Conservation (phyloP, 2,888 invertebrate species). For the Lagria hirta region DNA sequence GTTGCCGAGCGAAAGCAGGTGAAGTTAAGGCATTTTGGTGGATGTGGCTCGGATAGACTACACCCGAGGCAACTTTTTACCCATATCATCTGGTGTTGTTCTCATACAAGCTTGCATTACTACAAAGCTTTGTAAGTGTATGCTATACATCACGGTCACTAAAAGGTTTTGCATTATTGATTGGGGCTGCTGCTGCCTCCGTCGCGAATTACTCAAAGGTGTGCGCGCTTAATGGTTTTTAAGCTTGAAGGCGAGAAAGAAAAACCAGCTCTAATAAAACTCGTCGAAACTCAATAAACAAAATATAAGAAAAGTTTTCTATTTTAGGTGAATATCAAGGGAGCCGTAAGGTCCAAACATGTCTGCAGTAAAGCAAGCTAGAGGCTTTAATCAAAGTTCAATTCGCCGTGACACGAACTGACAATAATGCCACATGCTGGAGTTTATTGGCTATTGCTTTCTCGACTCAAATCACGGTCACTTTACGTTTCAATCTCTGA, state of each 20-base stretch:
- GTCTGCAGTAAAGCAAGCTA: slow-evolving; percentile 38
- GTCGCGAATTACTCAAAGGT: slow-evolving; percentile 19
- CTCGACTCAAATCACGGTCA: slow-evolving; percentile 17
- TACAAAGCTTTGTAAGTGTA: slow-evolving; percentile 23
- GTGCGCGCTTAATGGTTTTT: slow-evolving; percentile 20
- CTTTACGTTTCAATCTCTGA: slow-evolving; percentile 13
- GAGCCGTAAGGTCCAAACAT: slow-evolving; percentile 42
- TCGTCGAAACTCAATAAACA: slow-evolving; percentile 29
- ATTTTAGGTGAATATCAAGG: slow-evolving; percentile 43
- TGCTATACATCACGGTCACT: slow-evolving; percentile 23
- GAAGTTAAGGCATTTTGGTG: slow-evolving; percentile 42
- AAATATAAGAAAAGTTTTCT: slow-evolving; percentile 43
- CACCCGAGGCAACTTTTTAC: slow-evolving; percentile 44
- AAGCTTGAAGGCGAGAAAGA: slow-evolving; percentile 9
- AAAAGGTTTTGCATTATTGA: slow-evolving; percentile 27
- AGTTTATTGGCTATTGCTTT: slow-evolving; percentile 46
- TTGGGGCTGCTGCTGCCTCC: too few relatives aligned
- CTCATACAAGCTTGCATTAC: slow-evolving; percentile 30
- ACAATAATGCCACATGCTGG: slow-evolving; percentile 47
- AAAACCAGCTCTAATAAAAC: slow-evolving; percentile 21
- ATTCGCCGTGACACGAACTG: slow-evolving; percentile 48
- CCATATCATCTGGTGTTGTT: slow-evolving; percentile 41
- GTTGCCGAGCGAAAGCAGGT: slow-evolving; percentile 37
- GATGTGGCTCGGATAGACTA: slow-evolving; percentile 27
- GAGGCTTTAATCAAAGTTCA: slow-evolving; percentile 49